These are phyloP conservation scores for Sinelater perroti DNA, from an alignment of 2,888 invertebrate species.

Conservation along the genomic window DNA sequence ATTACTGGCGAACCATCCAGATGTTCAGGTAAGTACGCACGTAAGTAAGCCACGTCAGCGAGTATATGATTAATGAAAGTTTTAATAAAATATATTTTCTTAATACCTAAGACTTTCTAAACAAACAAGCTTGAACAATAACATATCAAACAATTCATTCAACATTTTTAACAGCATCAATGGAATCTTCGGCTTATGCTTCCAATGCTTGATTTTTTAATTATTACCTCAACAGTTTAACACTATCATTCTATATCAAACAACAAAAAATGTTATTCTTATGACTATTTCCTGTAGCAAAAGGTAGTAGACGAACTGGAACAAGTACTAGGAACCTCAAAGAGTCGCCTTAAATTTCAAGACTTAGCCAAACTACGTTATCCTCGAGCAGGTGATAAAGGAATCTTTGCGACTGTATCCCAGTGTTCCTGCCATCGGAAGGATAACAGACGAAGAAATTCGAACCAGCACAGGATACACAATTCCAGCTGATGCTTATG, in stretches of 20 bases:
- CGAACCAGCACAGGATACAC: conserved; percentile 46
- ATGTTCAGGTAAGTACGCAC: conserved; percentile 58
- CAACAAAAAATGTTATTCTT: no score
- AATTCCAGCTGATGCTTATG: conserved; percentile 63
- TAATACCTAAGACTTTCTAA: no score
- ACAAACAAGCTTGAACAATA: no score
- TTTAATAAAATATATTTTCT: no score
- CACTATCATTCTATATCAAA: no score
- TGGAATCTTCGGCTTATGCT: no score
- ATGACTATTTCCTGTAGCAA: conserved; percentile 41
- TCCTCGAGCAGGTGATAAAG: conserved; percentile 72
- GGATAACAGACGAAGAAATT: conserved; percentile 54
- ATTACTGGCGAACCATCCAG: conserved; percentile 55
- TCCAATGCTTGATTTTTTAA: no score
- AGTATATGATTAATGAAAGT: no score
- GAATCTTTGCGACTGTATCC: conserved; percentile 72
- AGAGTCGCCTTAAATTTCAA: conserved; percentile 64
- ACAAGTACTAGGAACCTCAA: conserved; percentile 60
- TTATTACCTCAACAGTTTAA: no score
- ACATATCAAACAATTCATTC: no score
- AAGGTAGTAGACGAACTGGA: conserved; percentile 60
- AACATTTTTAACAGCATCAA: no score
- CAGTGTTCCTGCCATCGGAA: conserved; percentile 71
- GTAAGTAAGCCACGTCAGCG: no score
- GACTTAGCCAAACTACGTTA: conserved; percentile 70